Evolutionary conservation across 1,140 invertebrate species (phyloP).

Genomic region (Procambarus virginalis): DNA sequence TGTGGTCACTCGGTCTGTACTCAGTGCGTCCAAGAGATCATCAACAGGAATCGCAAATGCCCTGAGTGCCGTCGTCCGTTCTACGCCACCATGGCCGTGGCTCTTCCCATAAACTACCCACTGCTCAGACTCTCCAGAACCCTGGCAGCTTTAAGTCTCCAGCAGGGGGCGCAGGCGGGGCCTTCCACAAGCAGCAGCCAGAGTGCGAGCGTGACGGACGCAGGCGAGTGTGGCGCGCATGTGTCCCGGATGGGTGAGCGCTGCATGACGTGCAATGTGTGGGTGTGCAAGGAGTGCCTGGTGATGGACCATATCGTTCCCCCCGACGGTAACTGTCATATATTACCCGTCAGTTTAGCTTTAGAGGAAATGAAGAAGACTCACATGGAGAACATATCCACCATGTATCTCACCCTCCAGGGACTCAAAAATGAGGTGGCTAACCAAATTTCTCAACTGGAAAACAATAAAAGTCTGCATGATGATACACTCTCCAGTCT

Average conservation of each 20-base stretch:
- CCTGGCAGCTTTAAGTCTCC: constrained; percentile 5
- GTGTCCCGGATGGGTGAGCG: constrained; percentile 35
- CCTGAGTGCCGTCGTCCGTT: constrained; percentile 54
- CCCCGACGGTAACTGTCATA: constrained; percentile 26
- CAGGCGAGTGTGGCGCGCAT: constrained; percentile 47
- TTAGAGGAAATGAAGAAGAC: constrained; percentile 51
- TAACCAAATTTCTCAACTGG: constrained; percentile 12
- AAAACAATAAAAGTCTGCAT: constrained; percentile 28
- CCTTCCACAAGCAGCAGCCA: background rate
- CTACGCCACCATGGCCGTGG: constrained; percentile 38
- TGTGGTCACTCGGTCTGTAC: constrained; percentile 49
- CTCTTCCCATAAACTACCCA: constrained; percentile 47
- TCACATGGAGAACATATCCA: constrained; percentile 33
- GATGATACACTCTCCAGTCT: constrained; percentile 25
- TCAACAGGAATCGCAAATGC: constrained; percentile 50
- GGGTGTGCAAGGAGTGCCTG: constrained; percentile 48
- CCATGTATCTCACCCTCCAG: constrained; percentile 31
- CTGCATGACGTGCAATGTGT: constrained; percentile 55
- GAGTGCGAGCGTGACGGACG: background rate
- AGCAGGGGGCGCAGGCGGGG: background rate
- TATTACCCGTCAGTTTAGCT: constrained; percentile 33
- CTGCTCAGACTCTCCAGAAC: constrained; percentile 40
- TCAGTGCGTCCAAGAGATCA: constrained; percentile 36
- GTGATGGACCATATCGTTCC: constrained; percentile 53
- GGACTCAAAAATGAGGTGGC: constrained; percentile 28